These are phyloP conservation scores for Vulpes ferrilata DNA, from an alignment of 2,113 vertebrate genomes.

Conservation along the genomic window DNA sequence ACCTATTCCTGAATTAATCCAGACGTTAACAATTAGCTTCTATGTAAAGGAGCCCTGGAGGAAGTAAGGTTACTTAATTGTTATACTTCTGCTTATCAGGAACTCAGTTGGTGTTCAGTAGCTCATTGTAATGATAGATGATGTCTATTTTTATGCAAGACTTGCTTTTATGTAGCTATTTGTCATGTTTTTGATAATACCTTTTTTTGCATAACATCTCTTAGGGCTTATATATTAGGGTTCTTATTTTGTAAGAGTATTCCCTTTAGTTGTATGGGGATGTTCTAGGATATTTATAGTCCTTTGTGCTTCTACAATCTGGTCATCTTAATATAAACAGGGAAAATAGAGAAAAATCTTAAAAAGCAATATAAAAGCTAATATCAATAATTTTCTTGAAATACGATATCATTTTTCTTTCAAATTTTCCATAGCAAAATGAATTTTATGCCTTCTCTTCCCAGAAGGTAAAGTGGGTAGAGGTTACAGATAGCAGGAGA, in stretches of 20 bases:
- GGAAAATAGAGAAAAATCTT: not conserved
- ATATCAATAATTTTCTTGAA: slow-evolving; percentile 17
- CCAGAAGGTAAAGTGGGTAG: slow-evolving; percentile 2
- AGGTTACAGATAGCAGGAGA: not conserved
- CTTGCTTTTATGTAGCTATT: slow-evolving; percentile 69
- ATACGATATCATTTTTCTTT: not conserved
- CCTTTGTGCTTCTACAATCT: not conserved
- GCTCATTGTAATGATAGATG: slow-evolving; percentile 74
- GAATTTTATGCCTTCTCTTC: not conserved
- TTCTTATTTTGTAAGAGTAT: slow-evolving; percentile 56
- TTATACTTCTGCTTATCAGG: slow-evolving; percentile 37
- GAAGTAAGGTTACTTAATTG: slow-evolving; percentile 48
- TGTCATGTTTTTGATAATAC: slow-evolving; percentile 72
- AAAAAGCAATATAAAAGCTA: slow-evolving; percentile 22
- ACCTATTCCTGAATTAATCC: not conserved
- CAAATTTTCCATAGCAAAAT: not conserved
- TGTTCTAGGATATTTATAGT: not conserved
- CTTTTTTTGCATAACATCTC: slow-evolving; percentile 62
- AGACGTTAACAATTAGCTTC: slow-evolving; percentile 12
- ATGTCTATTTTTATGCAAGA: slow-evolving; percentile 71
- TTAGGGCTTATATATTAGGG: not conserved
- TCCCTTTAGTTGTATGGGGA: not conserved
- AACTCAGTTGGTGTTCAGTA: slow-evolving; percentile 58
- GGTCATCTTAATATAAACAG: not conserved
- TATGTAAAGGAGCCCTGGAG: not conserved